Conservation (phyloP, 2,113 vertebrate genomes). For the Ceyx melanurus region DNA sequence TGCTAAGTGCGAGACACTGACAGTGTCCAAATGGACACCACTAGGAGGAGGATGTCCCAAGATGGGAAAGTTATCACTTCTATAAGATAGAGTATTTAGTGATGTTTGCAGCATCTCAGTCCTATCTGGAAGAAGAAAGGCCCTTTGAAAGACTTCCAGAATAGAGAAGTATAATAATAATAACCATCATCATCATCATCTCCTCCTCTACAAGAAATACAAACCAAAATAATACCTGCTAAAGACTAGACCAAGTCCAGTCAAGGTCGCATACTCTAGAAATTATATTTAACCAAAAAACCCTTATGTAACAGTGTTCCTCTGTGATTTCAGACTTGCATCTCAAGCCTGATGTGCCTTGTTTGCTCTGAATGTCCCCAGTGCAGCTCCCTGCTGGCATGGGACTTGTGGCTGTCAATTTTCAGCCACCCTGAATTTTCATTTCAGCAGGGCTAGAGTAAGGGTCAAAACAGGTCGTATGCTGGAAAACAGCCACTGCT, state of each 20-base stretch:
- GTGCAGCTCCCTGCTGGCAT: neutral
- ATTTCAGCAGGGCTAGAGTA: neutral
- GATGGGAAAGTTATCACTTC: neutral
- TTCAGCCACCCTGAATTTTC: neutral
- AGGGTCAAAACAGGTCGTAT: slow-evolving; percentile 9
- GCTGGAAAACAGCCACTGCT: slow-evolving; percentile 17
- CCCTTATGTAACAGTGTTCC: neutral
- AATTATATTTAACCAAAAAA: neutral
- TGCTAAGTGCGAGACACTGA: neutral
- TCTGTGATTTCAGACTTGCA: neutral
- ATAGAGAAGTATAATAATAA: neutral
- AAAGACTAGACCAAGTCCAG: neutral
- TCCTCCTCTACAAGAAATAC: neutral
- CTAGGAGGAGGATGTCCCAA: neutral
- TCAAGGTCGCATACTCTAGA: neutral
- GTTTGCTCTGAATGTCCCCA: neutral
- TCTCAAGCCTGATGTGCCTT: neutral
- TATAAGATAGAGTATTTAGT: neutral
- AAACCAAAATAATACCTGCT: neutral
- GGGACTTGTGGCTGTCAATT: neutral
- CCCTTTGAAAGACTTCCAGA: neutral
- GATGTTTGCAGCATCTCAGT: neutral
- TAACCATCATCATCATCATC: neutral
- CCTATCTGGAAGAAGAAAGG: neutral
- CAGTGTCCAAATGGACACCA: neutral